Evolutionary conservation across 2,888 invertebrate species (phyloP).

Genomic region (Ophioninae sp.): DNA sequence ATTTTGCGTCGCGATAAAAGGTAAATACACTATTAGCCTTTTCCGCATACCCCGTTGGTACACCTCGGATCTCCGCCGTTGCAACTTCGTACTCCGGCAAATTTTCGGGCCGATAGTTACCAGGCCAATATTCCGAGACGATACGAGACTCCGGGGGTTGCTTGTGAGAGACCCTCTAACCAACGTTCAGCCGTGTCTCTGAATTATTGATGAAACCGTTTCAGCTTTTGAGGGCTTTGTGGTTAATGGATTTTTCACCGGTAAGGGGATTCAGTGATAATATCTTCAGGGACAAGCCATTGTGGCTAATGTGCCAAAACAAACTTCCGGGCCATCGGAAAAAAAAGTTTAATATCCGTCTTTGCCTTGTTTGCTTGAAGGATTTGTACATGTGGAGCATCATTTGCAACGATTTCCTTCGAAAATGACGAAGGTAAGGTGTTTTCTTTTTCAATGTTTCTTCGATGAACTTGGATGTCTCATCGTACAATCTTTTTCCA

Average conservation of each 20-base stretch:
- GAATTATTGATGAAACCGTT: constrained; percentile 20
- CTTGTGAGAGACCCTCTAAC: neutral
- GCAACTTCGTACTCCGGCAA: constrained; percentile 51
- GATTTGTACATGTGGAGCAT: neutral
- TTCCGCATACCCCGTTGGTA: neutral
- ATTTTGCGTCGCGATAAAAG: constrained; percentile 60
- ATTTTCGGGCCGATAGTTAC: constrained; percentile 56
- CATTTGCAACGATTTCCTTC: neutral
- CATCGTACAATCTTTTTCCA: neutral
- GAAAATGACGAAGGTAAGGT: neutral
- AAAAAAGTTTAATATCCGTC: neutral
- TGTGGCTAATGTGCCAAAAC: neutral
- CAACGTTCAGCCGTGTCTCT: neutral
- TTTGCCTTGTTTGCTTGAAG: neutral
- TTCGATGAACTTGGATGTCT: neutral
- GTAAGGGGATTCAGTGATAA: neutral
- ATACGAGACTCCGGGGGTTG: neutral
- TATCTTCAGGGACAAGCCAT: neutral
- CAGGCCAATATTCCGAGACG: constrained; percentile 26
- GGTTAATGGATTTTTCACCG: neutral
- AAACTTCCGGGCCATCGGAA: no score
- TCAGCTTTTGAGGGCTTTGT: neutral
- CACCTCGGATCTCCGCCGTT: constrained; percentile 7
- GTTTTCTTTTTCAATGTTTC: neutral
- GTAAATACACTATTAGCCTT: constrained; percentile 49